Percentiles rank a stretch among this genome's conserved stretches.
Conservation (phyloP, 1,140 invertebrate genomes). For the Aphidius gifuensis region DNA sequence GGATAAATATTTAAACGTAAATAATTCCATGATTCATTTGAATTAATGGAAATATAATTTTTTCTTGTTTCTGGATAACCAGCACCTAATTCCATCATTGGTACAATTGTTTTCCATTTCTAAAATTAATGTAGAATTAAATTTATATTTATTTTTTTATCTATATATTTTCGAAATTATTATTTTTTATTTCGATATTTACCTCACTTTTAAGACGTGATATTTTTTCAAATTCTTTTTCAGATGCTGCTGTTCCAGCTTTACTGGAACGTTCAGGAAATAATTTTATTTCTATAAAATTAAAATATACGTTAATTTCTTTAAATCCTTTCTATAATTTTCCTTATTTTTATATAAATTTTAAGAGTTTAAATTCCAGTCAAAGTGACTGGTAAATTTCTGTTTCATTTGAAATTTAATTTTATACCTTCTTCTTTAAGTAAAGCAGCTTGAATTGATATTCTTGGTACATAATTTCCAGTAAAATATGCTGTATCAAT, state of each 20-base stretch:
- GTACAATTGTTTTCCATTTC: conserved; percentile 61
- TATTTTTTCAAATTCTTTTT: conserved; percentile 53
- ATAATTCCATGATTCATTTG: conserved; percentile 57
- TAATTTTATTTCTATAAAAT: conserved; percentile 52
- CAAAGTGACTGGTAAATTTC: too few species aligned
- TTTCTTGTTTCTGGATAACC: conserved; percentile 61
- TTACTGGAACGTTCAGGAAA: conserved; percentile 51
- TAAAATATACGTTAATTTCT: conserved; percentile 16
- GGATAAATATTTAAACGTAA: conserved; percentile 65
- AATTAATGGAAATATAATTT: conserved; percentile 49
- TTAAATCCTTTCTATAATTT: too few species aligned
- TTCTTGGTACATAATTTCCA: conserved; percentile 64
- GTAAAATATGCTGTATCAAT: conserved; percentile 68
- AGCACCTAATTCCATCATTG: conserved; percentile 55
- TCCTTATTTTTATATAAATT: too few species aligned
- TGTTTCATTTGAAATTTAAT: not conserved
- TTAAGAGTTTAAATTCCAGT: not conserved
- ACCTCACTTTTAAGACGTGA: conserved; percentile 54
- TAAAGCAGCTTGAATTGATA: conserved; percentile 62
- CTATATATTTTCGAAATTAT: not conserved
- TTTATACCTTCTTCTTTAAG: conserved; percentile 17
- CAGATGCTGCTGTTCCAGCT: conserved; percentile 57
- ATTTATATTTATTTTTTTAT: not conserved
- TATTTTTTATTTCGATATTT: not conserved
- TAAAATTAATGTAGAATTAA: conserved; percentile 24